Evolutionary conservation across 2,888 invertebrate genomes (phyloP), one percentile per base, ranked within the genome.

Genomic region (Pogonocherus hispidulus): DNA sequence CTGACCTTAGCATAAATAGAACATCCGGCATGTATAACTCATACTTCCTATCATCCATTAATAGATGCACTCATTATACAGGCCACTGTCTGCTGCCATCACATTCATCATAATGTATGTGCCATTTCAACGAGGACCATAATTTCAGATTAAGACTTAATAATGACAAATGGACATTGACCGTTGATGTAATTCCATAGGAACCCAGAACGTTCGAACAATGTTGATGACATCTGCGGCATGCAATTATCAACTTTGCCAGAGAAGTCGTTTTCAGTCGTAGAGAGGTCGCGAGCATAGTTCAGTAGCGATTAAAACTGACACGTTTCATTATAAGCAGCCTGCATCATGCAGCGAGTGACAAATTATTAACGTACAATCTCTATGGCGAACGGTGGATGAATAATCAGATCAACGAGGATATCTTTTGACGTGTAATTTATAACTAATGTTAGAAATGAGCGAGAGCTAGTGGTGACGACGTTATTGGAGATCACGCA

Each of bases 61-160:
- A 62, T 62, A 46, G 51, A 37, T 23, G 37, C 8, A 18, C 62
- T 49, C 62, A 51, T 62, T 51, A 22, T 2, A 19, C 11, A 5
- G 22, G 11, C 20, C 16, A 44, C 16, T 47, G 32, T 4, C 49
- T 49, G 55, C n/a, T n/a, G 41, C 41, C 41, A 41, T 55, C 55
- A 41, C 19, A n/a, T n/a, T 32, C n/a, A 55, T 55, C 8, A 14
- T 14, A 41, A 41, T 41, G 16, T 14, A 14, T n/a, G 20, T 37
- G 14, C 20, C 37, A 55, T 35, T n/a, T 8, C 20, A 35, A 35
- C 20, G 35, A 37, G 20, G 35, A 37, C 37, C 51, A 62, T 62
- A 51, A 62, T 22, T 62, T 14, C 51, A 18, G 35, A 62, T 62
- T 62, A 49, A 37, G 62, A 35, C 51, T 62, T 62, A 59, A 49